A percentile compares a stretch with the other conserved stretches of the same genome.
These are phyloP conservation scores for Chrysolina oricalcia DNA, from an alignment of 2,888 invertebrate species.

Conservation along the genomic window DNA sequence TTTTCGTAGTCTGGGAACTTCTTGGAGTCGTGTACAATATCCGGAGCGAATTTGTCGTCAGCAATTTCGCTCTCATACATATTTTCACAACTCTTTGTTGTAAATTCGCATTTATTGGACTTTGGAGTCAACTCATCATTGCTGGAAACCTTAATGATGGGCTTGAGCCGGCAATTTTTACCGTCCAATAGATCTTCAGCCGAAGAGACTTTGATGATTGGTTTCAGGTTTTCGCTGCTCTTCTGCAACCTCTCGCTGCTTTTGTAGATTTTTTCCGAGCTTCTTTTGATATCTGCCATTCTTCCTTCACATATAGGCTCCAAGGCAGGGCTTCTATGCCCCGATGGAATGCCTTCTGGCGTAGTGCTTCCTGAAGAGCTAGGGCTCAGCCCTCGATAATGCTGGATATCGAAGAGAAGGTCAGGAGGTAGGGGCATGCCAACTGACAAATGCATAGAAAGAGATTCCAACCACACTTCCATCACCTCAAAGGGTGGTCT, in stretches of 20 bases:
- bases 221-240: conserved; percentile 61
- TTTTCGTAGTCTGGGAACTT: conserved; percentile 67
- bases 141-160: conserved; percentile 61
- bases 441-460: conserved; percentile 82
- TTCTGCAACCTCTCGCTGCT: conserved; percentile 44
- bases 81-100: conserved; percentile 63
- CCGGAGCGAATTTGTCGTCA: conserved; percentile 15
- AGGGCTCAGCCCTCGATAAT: conserved; percentile 77
- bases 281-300: conserved; percentile 52
- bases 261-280: conserved; percentile 48
- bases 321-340: conserved; percentile 72
- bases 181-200: conserved; percentile 58
- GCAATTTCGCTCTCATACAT: conserved; percentile 39
- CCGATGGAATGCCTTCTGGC: conserved; percentile 74
- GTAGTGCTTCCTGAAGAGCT: conserved; percentile 77
- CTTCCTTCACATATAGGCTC: conserved; percentile 75
- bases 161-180: conserved; percentile 53
- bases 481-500: conserved; percentile 93
- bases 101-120: conserved; percentile 47
- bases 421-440: conserved; percentile 79
- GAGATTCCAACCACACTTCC: conserved; percentile 89
- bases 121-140: conserved; percentile 49
- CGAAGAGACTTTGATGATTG: conserved; percentile 62
- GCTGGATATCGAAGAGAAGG: conserved; percentile 83
- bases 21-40: conserved; percentile 22